Conservation (phyloP, 2,888 invertebrate species). For the Pandemis heparana region DNA sequence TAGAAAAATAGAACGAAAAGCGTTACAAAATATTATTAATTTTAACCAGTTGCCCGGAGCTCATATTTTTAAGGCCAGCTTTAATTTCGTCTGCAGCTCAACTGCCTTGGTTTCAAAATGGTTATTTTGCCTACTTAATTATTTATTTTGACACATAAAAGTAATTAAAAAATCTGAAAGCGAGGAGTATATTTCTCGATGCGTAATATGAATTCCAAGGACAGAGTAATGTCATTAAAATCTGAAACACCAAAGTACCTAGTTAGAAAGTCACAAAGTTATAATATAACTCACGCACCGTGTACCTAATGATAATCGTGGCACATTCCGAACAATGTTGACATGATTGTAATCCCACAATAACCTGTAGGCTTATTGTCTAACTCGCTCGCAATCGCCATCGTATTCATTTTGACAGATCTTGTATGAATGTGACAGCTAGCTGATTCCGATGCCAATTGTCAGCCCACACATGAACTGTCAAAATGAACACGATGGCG, state of each 20-base stretch:
- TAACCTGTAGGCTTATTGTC: too few relatives aligned
- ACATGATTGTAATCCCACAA: too few relatives aligned
- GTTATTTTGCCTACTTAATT: neutral
- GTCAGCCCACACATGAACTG: too few relatives aligned
- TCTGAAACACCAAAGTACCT: too few relatives aligned
- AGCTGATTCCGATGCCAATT: too few relatives aligned
- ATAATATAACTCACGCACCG: too few relatives aligned
- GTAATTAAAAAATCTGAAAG: neutral
- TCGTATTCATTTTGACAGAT: too few relatives aligned
- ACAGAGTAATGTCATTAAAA: neutral
- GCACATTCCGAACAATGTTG: neutral
- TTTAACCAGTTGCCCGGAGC: neutral
- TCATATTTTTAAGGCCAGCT: neutral
- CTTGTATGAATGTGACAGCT: too few relatives aligned
- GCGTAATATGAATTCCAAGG: neutral
- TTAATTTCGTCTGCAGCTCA: neutral
- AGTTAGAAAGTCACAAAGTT: too few relatives aligned
- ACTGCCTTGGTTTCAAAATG: neutral
- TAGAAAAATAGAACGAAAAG: conserved; percentile 3
- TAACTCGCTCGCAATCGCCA: too few relatives aligned
- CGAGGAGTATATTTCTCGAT: neutral
- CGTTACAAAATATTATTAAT: conserved; percentile 1
- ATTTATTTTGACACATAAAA: neutral
- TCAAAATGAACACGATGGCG: too few relatives aligned
- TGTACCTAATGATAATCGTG: neutral